These are phyloP conservation scores for Bathybates hornii DNA, from an alignment of 2,113 vertebrate species.

Conservation along the genomic window DNA sequence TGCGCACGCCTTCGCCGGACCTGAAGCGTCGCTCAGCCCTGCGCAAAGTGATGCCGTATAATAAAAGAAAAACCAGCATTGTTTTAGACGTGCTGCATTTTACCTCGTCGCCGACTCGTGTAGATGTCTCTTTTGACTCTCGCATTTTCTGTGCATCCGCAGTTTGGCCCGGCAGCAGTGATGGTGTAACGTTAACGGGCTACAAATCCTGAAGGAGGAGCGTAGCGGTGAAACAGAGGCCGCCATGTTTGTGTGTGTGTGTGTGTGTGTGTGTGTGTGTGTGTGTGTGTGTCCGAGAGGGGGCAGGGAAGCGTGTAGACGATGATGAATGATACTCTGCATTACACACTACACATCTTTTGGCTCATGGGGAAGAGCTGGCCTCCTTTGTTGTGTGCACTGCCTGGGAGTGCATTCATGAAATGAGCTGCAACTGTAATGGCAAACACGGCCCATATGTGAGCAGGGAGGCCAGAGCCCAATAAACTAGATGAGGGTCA, in stretches of 20 bases:
- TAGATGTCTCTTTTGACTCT: slow-evolving; percentile 52
- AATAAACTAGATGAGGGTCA: not conserved
- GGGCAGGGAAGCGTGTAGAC: not conserved
- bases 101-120: slow-evolving; percentile 64
- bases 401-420: not conserved
- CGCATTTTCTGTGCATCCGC: slow-evolving; percentile 55
- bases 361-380: not conserved
- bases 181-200: slow-evolving; percentile 44
- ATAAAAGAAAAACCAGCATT: not conserved
- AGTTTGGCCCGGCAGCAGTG: slow-evolving; percentile 52
- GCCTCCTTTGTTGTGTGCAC: not conserved
- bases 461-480: not conserved
- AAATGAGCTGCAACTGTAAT: not conserved
- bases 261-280: slow-evolving; percentile 21
- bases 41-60: not conserved
- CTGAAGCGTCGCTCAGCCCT: not conserved
- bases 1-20: slow-evolving; percentile 17
- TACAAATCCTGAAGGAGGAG: slow-evolving; percentile 67
- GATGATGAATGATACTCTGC: not conserved
- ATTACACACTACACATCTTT: not conserved
- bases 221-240: slow-evolving; percentile 63
- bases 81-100: not conserved
- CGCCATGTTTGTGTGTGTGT: slow-evolving; percentile 65
- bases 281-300: not conserved
- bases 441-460: not conserved